Evolutionary conservation across 2,888 invertebrate species (phyloP).

Genomic region (Macropis europaea): DNA sequence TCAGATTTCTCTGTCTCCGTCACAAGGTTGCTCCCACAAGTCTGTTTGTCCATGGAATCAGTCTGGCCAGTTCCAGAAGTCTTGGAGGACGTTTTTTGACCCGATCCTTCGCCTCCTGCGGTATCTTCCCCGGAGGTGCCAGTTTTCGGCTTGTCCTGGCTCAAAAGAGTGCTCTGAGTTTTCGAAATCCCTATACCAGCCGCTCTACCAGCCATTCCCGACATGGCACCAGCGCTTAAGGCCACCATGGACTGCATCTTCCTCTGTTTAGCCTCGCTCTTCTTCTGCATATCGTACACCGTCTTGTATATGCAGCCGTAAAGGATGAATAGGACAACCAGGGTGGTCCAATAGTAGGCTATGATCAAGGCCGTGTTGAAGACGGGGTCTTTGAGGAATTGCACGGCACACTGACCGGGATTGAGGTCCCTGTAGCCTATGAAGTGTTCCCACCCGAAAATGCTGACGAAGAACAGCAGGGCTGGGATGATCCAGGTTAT

Average conservation of each 20-base stretch:
- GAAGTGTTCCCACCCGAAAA: slow-evolving; percentile 99
- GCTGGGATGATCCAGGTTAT: slow-evolving; percentile 99
- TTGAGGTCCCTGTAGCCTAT: slow-evolving; percentile 93
- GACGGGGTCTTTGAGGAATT: slow-evolving; percentile 97
- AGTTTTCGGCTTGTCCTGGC: slow-evolving; percentile 86
- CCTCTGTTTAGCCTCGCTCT: slow-evolving; percentile 96
- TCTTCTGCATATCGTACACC: slow-evolving; percentile 98
- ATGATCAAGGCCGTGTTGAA: slow-evolving; percentile 98
- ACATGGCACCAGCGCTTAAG: slow-evolving; percentile 93
- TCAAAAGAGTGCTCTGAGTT: slow-evolving; percentile 84
- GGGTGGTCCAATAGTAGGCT: slow-evolving; percentile 98
- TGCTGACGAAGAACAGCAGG: slow-evolving; percentile 97
- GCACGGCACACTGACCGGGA: slow-evolving; percentile 96
- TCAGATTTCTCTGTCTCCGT: slow-evolving; percentile 87
- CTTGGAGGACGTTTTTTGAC: slow-evolving; percentile 57
- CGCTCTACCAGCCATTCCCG: slow-evolving; percentile 93
- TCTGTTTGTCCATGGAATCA: slow-evolving; percentile 58
- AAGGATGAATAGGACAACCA: slow-evolving; percentile 95
- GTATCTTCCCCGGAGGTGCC: slow-evolving; percentile 53
- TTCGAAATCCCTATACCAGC: slow-evolving; percentile 93
- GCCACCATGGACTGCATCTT: slow-evolving; percentile 98
- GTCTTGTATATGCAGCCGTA: slow-evolving; percentile 99
- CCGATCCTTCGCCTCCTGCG: slow-evolving; percentile 73
- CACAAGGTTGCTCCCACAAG: slow-evolving; percentile 70
- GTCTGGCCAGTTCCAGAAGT: slow-evolving; percentile 31